Conservation (phyloP, 1,140 invertebrate species). For the Aphis gossypii region DNA sequence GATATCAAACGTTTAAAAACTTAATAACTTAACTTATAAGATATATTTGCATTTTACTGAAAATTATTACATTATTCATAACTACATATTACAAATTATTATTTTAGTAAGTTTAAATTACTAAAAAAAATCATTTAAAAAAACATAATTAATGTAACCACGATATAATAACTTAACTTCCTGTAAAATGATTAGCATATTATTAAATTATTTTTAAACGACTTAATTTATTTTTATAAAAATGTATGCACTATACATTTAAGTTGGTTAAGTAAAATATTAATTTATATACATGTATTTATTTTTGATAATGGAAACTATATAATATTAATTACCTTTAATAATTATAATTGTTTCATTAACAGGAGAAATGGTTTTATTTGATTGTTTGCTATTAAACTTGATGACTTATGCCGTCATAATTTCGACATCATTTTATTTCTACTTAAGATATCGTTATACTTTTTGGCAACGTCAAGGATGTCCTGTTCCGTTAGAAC, state of each 20-base stretch:
- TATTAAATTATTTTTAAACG: neutral
- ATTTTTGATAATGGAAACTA: neutral
- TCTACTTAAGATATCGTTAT: slow-evolving; percentile 50
- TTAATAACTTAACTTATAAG: neutral
- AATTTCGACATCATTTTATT: slow-evolving; percentile 6
- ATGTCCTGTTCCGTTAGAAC: neutral
- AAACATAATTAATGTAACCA: too few species aligned
- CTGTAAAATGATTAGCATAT: too few species aligned
- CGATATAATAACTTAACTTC: too few species aligned
- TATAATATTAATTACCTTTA: neutral
- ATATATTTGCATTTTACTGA: neutral
- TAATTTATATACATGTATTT: neutral
- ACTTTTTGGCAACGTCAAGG: slow-evolving; percentile 52
- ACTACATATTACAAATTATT: too few species aligned
- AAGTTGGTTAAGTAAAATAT: neutral
- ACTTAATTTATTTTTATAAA: neutral
- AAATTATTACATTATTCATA: too few species aligned
- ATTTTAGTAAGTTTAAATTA: too few species aligned
- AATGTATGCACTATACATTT: neutral
- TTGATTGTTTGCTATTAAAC: neutral
- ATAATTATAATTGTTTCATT: neutral
- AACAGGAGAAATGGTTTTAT: slow-evolving; percentile 13
- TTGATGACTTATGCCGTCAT: neutral
- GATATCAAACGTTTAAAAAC: neutral
- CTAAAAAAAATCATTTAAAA: too few species aligned